Evolutionary conservation across 2,797 vertebrate genomes (phyloP).

Genomic region (Sylvia borin): DNA sequence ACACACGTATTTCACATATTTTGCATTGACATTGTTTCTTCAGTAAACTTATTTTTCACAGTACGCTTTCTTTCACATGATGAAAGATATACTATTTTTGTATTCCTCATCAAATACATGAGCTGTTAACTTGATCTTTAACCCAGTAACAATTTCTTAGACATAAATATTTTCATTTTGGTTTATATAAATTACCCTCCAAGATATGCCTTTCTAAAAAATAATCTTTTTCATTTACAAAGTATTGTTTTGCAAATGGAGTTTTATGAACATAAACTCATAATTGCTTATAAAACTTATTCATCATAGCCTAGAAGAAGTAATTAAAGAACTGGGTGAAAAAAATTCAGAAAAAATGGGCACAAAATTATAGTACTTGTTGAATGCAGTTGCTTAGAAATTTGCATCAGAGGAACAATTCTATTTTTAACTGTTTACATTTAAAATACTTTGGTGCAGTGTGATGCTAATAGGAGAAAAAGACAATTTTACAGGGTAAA

Average conservation of each 20-base stretch:
- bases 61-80: not conserved
- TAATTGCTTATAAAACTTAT: not conserved
- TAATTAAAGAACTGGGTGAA: conserved; percentile 14
- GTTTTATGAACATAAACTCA: not conserved
- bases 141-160: not conserved
- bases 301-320: not conserved
- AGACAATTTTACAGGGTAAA: not conserved
- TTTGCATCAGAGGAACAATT: not conserved
- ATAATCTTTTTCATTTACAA: not conserved
- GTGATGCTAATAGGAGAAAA: not conserved
- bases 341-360: not conserved
- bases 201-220: not conserved
- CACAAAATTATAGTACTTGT: not conserved
- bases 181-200: not conserved
- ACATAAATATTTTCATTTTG: not conserved
- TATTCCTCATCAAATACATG: not conserved
- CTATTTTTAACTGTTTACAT: not conserved
- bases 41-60: not conserved
- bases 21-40: conserved; percentile 8
- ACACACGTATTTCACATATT: not conserved
- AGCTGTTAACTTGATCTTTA: conserved; percentile 27
- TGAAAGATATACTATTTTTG: not conserved
- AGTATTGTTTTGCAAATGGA: not conserved
- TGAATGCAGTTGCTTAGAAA: not conserved
- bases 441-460: not conserved